Base-by-base conservation (phyloP, 2,888 invertebrate species). In the Amphipoea lucens region DNA sequence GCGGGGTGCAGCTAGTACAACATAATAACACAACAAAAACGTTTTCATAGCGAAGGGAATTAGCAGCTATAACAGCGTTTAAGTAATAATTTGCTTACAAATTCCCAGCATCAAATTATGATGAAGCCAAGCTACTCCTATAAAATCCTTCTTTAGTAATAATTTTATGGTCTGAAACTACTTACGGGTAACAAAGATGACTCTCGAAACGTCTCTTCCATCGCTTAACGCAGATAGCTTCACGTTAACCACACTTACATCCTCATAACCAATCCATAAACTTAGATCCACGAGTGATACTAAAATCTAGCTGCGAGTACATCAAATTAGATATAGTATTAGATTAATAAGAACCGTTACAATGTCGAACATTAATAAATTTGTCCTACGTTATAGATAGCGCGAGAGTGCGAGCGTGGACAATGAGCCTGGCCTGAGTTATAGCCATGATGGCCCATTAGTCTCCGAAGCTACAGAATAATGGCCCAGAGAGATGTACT, bases 311-410 rank as follows among this genome's bases (percentile, higher is more conserved):
- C 87, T 87, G 85, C 86, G 87, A 91, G 90, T 93, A 92, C 92
- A 94, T 95, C 95, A 94, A 95, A 95, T 96, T 94, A 92, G 92
- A 89, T 90, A 94, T 92, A 92, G 89, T 87, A 83, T 87, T 87
- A 93, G 93, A 94, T 95, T 94, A 96, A 95, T 95, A 94, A 95
- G 93, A 90, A 90, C 93, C 93, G 94, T 93, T 94, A 93, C 93
- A 93, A 92, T 94, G 95, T 94, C 92, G 93, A 93, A 94, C 94
- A 95, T 95, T 95, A 96, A 96, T 96, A 97, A 97, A 97, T 96
- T 97, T 96, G 96, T 96, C 96, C 93, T 93, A 92, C 92, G 92
- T 93, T 94, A 95, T 93, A 95, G 96, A 96, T 96, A 96, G 95
- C 91, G 93, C 94, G 93, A 93, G 93, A 94, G 95, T 95, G 95